Conservation (phyloP, 2,888 invertebrate genomes). For the Eupithecia pulchellata region DNA sequence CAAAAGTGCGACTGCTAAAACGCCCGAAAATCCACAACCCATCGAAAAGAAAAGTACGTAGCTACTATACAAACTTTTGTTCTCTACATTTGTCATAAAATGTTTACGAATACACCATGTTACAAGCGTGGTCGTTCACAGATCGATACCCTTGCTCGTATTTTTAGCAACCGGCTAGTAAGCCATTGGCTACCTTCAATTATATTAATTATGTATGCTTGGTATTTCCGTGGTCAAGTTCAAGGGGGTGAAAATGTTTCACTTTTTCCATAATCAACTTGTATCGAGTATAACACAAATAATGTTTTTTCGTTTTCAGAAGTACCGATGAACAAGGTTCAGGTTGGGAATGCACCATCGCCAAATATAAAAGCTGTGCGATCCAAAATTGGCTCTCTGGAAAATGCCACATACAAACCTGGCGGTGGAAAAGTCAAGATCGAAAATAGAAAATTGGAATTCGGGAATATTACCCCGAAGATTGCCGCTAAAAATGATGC, state of each 20-base stretch:
- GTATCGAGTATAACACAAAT: neutral
- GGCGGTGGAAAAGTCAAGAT: slow-evolving; percentile 95
- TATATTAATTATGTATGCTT: slow-evolving; percentile 39
- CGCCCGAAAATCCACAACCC: slow-evolving; percentile 87
- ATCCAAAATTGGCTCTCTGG: slow-evolving; percentile 96
- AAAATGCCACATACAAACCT: slow-evolving; percentile 95
- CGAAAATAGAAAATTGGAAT: slow-evolving; percentile 93
- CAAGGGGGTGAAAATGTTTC: slow-evolving; percentile 9
- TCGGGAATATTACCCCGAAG: slow-evolving; percentile 92
- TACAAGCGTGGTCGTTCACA: neutral
- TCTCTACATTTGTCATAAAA: neutral
- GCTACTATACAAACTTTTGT: neutral
- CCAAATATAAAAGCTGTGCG: slow-evolving; percentile 96
- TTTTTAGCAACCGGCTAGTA: neutral
- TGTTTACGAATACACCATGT: neutral
- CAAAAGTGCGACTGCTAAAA: slow-evolving; percentile 87
- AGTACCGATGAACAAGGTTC: slow-evolving; percentile 96
- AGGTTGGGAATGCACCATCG: slow-evolving; percentile 96
- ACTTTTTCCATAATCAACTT: neutral
- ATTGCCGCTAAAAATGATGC: slow-evolving; percentile 96
- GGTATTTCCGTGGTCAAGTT: slow-evolving; percentile 35
- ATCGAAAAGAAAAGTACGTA: slow-evolving; percentile 90
- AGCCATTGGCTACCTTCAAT: slow-evolving; percentile 22
- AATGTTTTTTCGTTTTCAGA: slow-evolving; percentile 76
- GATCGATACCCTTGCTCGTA: slow-evolving; percentile 30